Conservation (phyloP, 1,140 invertebrate species). For the Drosophila nikananu region DNA sequence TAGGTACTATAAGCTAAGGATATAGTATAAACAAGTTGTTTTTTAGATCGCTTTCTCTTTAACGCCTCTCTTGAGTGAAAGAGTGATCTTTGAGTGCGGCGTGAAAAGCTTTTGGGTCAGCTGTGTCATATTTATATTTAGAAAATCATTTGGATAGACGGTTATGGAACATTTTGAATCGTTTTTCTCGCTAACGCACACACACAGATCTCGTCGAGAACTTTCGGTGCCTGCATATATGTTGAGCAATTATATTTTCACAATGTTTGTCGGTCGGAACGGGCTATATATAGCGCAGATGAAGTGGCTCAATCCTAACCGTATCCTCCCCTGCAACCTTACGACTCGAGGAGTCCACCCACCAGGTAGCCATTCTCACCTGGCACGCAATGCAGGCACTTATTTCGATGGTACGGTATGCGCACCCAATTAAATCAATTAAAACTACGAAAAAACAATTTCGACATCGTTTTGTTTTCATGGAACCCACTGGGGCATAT, state of each 20-base stretch:
- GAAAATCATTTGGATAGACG: slow-evolving; percentile 67
- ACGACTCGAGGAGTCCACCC: slow-evolving; percentile 31
- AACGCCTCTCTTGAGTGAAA: slow-evolving; percentile 50
- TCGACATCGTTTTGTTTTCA: slow-evolving; percentile 63
- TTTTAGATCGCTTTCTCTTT: not conserved
- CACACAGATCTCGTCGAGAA: slow-evolving; percentile 36
- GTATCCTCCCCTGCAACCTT: slow-evolving; percentile 1
- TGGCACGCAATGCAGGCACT: slow-evolving; percentile 25
- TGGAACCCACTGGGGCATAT: slow-evolving; percentile 81
- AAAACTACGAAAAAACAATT: slow-evolving; percentile 44
- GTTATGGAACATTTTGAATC: slow-evolving; percentile 78
- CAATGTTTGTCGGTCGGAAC: slow-evolving; percentile 64
- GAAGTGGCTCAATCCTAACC: slow-evolving; percentile 59
- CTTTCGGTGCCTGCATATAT: slow-evolving; percentile 40
- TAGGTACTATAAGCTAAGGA: not conserved
- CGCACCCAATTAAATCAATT: slow-evolving; percentile 66
- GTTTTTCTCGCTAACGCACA: slow-evolving; percentile 31
- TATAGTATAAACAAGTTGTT: slow-evolving; percentile 24
- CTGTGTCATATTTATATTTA: slow-evolving; percentile 81
- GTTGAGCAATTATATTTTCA: slow-evolving; percentile 76
- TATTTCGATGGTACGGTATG: slow-evolving; percentile 45
- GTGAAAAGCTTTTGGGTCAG: slow-evolving; percentile 41
- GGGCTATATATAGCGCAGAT: slow-evolving; percentile 68
- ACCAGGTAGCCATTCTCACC: slow-evolving; percentile 19
- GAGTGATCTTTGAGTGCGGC: slow-evolving; percentile 5